These are phyloP conservation scores for Calephelis perditalis DNA, from an alignment of 2,888 invertebrate genomes.

Conservation along the genomic window DNA sequence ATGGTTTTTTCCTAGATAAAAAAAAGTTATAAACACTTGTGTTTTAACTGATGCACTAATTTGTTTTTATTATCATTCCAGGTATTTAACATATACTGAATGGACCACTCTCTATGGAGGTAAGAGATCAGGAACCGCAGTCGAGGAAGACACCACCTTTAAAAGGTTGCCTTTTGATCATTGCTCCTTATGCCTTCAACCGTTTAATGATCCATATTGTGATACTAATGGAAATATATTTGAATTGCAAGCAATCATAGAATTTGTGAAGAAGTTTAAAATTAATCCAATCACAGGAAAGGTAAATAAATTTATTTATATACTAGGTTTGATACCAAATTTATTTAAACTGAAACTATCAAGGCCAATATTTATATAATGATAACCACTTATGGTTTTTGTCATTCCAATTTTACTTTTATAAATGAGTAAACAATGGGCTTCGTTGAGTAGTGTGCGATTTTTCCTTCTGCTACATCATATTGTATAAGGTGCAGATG, in stretches of 20 bases:
- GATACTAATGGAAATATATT: slow-evolving; percentile 95
- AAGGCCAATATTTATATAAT: too few species aligned
- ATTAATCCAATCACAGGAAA: slow-evolving; percentile 96
- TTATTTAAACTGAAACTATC: too few species aligned
- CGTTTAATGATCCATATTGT: slow-evolving; percentile 94
- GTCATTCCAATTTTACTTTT: not conserved
- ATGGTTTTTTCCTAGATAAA: slow-evolving; percentile 37
- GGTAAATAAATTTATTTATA: slow-evolving; percentile 53
- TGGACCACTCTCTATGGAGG: slow-evolving; percentile 95
- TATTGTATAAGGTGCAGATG: too few species aligned
- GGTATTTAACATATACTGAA: slow-evolving; percentile 92
- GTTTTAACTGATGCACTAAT: too few species aligned
- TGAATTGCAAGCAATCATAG: slow-evolving; percentile 91
- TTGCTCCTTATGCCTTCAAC: slow-evolving; percentile 94
- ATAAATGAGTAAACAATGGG: not conserved
- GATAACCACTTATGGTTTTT: too few species aligned
- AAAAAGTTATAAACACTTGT: not conserved
- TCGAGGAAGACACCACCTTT: slow-evolving; percentile 88
- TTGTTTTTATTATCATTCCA: slow-evolving; percentile 38
- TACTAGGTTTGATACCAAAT: too few species aligned
- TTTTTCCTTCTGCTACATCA: too few species aligned
- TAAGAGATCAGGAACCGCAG: slow-evolving; percentile 83
- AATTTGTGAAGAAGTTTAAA: slow-evolving; percentile 93
- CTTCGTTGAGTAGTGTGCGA: too few species aligned
- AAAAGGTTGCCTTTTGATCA: slow-evolving; percentile 95